Base-by-base conservation (phyloP, 2,113 vertebrate genomes). In the Arvicanthis niloticus region DNA sequence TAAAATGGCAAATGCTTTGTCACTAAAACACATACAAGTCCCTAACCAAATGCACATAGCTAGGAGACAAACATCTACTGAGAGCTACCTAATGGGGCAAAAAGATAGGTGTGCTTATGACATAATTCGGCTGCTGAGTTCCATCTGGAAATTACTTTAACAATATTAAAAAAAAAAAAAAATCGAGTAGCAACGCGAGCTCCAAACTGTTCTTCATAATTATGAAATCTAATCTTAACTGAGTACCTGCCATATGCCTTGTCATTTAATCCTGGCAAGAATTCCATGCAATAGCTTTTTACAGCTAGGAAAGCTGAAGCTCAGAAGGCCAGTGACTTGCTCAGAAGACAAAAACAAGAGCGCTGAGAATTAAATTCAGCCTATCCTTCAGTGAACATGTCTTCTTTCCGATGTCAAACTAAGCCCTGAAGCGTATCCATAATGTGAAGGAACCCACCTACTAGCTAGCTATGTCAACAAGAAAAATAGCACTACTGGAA, bases 151-250 rank as follows among this genome's bases (percentile, higher is more conserved):
- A 84, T 68, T 92, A 95, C n/a, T 80, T 65, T 51, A 93, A 62
- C 42, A 51, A 58, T 75, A 89, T 15, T 60, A 13, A 60, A 88
- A 26, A 70, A 51, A 51, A 34, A 37, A 62, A 51, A 75, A 84
- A 88, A 26, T 5, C 9, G 24, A 42, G 62, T 75, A 48, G 16
- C 70, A 58, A 89, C n/a, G 56, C 91, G 88, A 85, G 85, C 67
- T 91, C 88, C 67, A 86, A 93, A 86, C 70, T 15, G 24, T 80
- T 97, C 65, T 76, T 95, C 77, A 42, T 5, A 80, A 85, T 88
- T 76, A 95, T 31, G 40, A 95, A 80, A 96, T 81, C 75, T 53
- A 80, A 93, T 21, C 58, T 96, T 95, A 56, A 67, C 45, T 93
- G 56, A 92, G 29, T 86, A 93, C 91, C 6, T 89, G 51, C 75